Base-by-base conservation (phyloP, 2,888 invertebrate species). In the Heliconius cydno region DNA sequence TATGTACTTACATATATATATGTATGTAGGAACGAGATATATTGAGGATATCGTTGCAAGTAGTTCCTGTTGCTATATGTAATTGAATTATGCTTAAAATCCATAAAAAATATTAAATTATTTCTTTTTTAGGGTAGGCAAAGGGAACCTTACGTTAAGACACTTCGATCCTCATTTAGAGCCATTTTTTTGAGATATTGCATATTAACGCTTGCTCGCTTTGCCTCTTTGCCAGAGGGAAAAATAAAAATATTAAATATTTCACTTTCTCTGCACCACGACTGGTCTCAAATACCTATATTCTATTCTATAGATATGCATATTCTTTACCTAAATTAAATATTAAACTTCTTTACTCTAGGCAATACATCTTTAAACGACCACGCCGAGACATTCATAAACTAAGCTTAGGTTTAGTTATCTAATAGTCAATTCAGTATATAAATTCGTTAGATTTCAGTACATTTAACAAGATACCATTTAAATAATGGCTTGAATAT, bases 401-500 rank as follows among this genome's bases (percentile, higher is more conserved):
- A 28, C 15, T 28, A 4, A 30, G 28, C 38, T 41, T 19, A 65
- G 28, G 25, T 5, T 65, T 19, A 22, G 19, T 41, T 9, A 9
- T 22, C 41, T 38, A 25, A 74, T 25, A 74, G 41, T 75, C 41
- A 65, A 46, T 30, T 68, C 30, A 52, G 67, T 52, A 30, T 10
- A 67, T 74, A 68, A 78, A 74, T 74, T 57, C n/a, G n/a, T 41
- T 46, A 68, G 25, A 74, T 19, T 46, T 63, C 13, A 66, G 22
- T 66, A 75, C 66, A 68, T 74, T 66, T 78, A 67, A 38, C 60
- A n/a, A 78, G 74, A 79, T 68, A 74, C n/a, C 72, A 41, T 73
- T 78, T 73, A 78, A 63, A 79, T 79, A 73, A 68, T 67, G 30
- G 63, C 60, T 79, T 79, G 57, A 79, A 79, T 74, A 79, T 79